Evolutionary conservation across 2,797 vertebrate genomes (phyloP).

Genomic region (Oryzias dopingdopingensis): DNA sequence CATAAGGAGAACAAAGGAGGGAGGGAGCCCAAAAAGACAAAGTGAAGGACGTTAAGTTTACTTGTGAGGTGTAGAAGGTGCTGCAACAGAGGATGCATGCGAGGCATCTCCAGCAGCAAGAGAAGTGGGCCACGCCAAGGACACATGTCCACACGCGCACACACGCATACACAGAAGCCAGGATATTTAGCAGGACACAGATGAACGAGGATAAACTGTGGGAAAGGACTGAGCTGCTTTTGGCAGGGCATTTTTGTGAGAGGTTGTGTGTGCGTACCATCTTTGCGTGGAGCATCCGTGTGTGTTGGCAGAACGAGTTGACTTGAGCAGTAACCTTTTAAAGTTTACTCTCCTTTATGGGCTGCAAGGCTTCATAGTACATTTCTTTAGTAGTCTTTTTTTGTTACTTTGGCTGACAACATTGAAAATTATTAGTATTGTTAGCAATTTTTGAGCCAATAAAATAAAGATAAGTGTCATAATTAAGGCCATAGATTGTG

Average conservation of each 20-base stretch:
- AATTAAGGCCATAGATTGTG: not conserved
- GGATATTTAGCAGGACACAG: conserved; percentile 28
- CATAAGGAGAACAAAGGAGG: not conserved
- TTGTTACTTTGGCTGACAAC: too few relatives aligned
- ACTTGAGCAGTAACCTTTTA: conserved; percentile 11
- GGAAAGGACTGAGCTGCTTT: conserved; percentile 20
- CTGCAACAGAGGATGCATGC: conserved; percentile 27
- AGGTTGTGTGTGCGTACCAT: not conserved
- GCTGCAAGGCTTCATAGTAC: too few relatives aligned
- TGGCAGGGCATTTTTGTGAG: conserved; percentile 11
- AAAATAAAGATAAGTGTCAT: not conserved
- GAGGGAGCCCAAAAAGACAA: conserved; percentile 26
- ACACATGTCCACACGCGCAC: conserved; percentile 29
- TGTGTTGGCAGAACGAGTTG: conserved; percentile 3
- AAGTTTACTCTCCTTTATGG: conserved; percentile 13
- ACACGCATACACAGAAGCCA: conserved; percentile 14
- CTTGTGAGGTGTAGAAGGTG: conserved; percentile 41
- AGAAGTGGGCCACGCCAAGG: conserved; percentile 66
- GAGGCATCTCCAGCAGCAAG: conserved; percentile 24
- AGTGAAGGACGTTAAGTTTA: conserved; percentile 54
- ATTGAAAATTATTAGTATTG: too few relatives aligned
- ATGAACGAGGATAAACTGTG: conserved; percentile 23
- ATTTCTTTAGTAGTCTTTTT: too few relatives aligned
- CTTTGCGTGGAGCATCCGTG: not conserved
- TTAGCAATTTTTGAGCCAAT: too few relatives aligned